Base-by-base conservation (phyloP, 2,888 invertebrate genomes). In the Diaphora mendica region DNA sequence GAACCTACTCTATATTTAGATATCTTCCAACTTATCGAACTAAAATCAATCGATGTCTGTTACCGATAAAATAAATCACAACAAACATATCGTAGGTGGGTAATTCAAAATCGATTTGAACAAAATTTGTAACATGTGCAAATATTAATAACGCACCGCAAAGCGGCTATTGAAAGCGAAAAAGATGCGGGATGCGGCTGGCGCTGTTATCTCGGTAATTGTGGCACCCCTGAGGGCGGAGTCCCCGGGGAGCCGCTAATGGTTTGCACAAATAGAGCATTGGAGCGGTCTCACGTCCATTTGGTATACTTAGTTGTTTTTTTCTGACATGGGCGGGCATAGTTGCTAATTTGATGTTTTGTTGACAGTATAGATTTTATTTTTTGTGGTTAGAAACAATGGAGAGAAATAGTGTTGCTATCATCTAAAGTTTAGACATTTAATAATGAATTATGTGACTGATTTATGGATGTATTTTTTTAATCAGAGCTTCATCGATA, bases 181-280 rank as follows among this genome's bases (percentile, higher is more conserved):
- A 70, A 70, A 71, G 68, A 73, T 71, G 73, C 70, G 77, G 80
- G 68, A 73, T 71, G 73, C 72, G 77, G 80, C 80, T 80, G 79
- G 80, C 75, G 81, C 78, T 79, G 77, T 81, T 84, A 79, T 79
- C 77, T 81, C 79, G n/a, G 81, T 85, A 82, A 86, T 84, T 82
- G 79, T 77, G 76, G 76, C 72, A 55, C 17, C 81, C 74, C 76
- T 77, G 80, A 80, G 82, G 79, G 81, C 78, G 79, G 79, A 70
- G 74, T 79, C 86, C 89, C 77, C 42, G 79, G 83, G 87, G 85
- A 78, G 77, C 44, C 62, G 73, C 82, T 88, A 88, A 88, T 89
- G 87, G 82, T 73, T 78, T 79, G 71, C 84, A 80, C 85, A 88
- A 88, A 87, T 85, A 87, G 82, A 68, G 70, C 67, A 26, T 78